Evolutionary conservation across 2,797 vertebrate species (phyloP).

Genomic region (Megalops cyprinoides): DNA sequence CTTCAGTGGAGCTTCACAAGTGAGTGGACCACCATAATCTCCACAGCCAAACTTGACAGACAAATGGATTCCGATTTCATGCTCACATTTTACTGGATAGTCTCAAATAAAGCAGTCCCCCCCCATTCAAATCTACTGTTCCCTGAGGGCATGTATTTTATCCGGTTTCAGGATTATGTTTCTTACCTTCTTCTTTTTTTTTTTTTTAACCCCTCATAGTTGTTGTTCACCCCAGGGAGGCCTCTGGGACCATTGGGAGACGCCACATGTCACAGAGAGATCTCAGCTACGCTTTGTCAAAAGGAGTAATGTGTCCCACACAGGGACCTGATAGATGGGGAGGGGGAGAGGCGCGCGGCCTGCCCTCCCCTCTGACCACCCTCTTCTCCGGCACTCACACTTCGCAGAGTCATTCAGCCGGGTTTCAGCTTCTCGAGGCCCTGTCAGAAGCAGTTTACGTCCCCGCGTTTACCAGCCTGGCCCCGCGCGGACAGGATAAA

Average conservation of each 20-base stretch:
- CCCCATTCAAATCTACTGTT: neutral
- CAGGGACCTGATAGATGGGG: neutral
- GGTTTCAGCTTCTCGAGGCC: conserved; percentile 18
- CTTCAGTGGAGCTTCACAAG: neutral
- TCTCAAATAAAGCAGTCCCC: neutral
- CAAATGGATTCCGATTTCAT: neutral
- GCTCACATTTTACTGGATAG: neutral
- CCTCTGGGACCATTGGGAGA: too few species aligned
- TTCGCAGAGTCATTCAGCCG: conserved; percentile 7
- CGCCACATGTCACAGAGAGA: too few species aligned
- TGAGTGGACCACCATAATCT: neutral
- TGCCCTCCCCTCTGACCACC: neutral
- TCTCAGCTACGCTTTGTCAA: too few species aligned
- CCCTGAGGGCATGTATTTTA: neutral
- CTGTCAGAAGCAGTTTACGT: conserved; percentile 28
- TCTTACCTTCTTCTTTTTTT: too few species aligned
- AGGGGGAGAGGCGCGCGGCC: neutral
- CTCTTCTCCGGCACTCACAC: conserved; percentile 1
- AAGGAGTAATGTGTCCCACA: neutral
- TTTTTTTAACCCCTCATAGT: too few species aligned
- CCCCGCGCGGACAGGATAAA: conserved; percentile 10
- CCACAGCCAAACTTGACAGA: neutral
- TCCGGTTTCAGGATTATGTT: too few species aligned
- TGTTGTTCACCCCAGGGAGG: too few species aligned
- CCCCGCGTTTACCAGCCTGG: conserved; percentile 11